Base-by-base conservation (phyloP, 1,140 invertebrate species). In the Heterodera carotae region DNA sequence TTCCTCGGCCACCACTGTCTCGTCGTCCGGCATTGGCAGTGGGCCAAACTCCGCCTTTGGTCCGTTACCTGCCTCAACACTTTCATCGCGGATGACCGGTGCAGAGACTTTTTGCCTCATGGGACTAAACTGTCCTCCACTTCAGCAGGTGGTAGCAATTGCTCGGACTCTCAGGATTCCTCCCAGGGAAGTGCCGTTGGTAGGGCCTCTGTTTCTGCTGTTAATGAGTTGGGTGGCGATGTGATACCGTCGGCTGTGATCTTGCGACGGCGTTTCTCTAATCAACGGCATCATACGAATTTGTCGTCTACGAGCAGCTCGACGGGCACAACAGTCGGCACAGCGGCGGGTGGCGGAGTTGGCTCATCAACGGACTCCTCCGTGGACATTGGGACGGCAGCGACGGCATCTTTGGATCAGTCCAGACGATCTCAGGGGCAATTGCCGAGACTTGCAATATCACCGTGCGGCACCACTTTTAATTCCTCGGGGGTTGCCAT, bases 221-320 rank as follows among this genome's bases (percentile, higher is more conserved):
- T 36, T 39, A 27, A 5, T 53, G 48, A 53, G 18, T 76, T 53
- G 22, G 70, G 36, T n/a, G 71, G 43, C 8, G 70, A 76, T 78
- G 67, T 75, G 6, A 66, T 71, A 29, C 78, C 83, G 8, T 79
- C 77, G n/a, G 85, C 85, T 12, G 84, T 87, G 0, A 79, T 88
- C 22, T 75, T 87, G 31, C 80, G 85, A 34, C 70, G 83, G 48
- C 82, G 86, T 18, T 87, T 87, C 69, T 87, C 85, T 12, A 83
- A 85, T 56, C 84, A 86, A 68, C 69, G 85, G 15, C 85, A 87
- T 36, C 83, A 85, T 33, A 69, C 85, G 8, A 88, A 88, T 78
- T 69, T 86, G 15, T 87, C 86, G 5, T 87, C 85, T 12, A 80
- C 75, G 27, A 81, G 77, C 22, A 84, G 84, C 64, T 66, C 62